These are phyloP conservation scores for Tupaia chinensis DNA, from an alignment of 2,113 vertebrate species.

Conservation along the genomic window DNA sequence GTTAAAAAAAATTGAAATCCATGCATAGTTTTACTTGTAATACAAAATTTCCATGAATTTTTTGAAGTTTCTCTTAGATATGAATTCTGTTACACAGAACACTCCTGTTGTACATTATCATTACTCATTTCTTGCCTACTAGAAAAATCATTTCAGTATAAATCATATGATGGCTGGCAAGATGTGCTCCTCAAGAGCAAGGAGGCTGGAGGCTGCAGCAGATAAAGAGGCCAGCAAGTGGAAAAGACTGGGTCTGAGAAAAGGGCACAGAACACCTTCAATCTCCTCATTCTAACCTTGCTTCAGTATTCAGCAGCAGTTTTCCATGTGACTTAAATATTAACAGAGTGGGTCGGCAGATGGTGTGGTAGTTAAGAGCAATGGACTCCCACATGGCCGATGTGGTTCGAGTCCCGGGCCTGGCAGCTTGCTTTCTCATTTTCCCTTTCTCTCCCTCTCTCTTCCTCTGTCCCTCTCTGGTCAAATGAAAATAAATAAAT, in stretches of 20 bases:
- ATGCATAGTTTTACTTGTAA: too few species aligned
- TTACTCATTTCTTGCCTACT: not conserved
- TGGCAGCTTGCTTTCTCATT: too few species aligned
- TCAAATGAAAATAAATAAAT: too few species aligned
- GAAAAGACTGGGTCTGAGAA: not conserved
- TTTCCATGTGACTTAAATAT: not conserved
- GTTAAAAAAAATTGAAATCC: too few species aligned
- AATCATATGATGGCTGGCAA: not conserved
- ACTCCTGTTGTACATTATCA: not conserved
- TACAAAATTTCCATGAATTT: too few species aligned
- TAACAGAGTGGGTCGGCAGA: not conserved
- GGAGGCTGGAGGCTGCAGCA: not conserved
- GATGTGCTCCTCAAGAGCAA: not conserved
- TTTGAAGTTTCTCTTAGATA: not conserved
- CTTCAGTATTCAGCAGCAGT: not conserved
- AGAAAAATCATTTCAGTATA: not conserved
- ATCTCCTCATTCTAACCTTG: not conserved
- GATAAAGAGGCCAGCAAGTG: not conserved
- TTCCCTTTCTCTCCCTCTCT: too few species aligned
- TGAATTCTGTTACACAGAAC: constrained; percentile 1
- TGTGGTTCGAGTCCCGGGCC: too few species aligned
- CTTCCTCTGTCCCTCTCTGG: too few species aligned
- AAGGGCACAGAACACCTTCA: not conserved
- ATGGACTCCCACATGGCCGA: too few species aligned
- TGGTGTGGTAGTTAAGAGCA: too few species aligned